Conservation (phyloP, 2,113 vertebrate species). For the Anolis carolinensis region DNA sequence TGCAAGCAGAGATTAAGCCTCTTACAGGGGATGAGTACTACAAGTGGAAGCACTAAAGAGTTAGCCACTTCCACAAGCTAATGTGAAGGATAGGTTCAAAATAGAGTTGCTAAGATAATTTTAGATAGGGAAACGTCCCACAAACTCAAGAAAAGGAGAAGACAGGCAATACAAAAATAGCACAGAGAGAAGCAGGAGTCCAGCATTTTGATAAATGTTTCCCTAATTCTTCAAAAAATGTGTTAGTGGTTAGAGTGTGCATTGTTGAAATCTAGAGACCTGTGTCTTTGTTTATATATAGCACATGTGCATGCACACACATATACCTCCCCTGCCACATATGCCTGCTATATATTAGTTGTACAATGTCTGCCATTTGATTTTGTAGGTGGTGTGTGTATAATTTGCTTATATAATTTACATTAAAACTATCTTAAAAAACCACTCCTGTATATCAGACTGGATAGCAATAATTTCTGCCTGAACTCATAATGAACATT, state of each 20-base stretch:
- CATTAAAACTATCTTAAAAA: background rate
- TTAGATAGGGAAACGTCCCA: too few relatives aligned
- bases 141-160: too few relatives aligned
- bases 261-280: background rate
- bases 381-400: background rate
- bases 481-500: background rate
- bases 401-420: background rate
- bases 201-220: too few relatives aligned
- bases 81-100: background rate
- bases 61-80: background rate
- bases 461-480: conserved; percentile 30
- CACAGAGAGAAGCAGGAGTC: too few relatives aligned
- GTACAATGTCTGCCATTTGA: background rate
- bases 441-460: background rate
- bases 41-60: background rate
- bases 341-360: background rate
- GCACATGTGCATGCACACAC: background rate
- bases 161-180: too few relatives aligned
- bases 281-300: background rate
- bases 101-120: too few relatives aligned
- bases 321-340: background rate
- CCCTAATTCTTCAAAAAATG: too few relatives aligned
- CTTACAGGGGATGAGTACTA: background rate
- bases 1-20: too few relatives aligned
- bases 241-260: too few relatives aligned